phyloP scores from a whole-genome alignment of 2,888 invertebrate genomes.

The Entomobrya proxima region DNA sequence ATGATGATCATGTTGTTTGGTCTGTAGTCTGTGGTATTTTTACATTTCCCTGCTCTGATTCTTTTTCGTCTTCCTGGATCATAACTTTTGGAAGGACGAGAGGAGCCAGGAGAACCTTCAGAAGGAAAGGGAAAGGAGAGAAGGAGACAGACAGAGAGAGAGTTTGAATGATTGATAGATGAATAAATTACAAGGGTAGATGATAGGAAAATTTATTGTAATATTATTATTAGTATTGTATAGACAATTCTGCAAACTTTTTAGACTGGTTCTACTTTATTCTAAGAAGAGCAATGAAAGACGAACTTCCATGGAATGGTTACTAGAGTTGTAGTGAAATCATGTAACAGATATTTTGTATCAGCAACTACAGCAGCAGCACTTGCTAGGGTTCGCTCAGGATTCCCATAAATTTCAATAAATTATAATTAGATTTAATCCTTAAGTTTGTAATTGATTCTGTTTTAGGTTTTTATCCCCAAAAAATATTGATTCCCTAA shows the following conservation, averaged over 20 bases:
- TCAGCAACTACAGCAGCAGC: no score
- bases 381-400: slow-evolving; percentile 3
- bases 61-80: background rate
- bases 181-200: slow-evolving; percentile 30
- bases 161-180: slow-evolving; percentile 43
- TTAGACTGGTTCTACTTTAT: background rate
- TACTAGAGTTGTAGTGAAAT: background rate
- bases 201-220: background rate
- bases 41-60: slow-evolving; percentile 36
- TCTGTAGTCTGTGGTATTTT: slow-evolving; percentile 9
- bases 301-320: slow-evolving; percentile 3
- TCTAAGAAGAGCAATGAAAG: slow-evolving; percentile 21
- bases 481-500: no score
- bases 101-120: background rate
- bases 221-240: background rate
- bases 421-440: slow-evolving; percentile 10
- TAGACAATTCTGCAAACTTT: background rate
- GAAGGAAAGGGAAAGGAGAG: background rate
- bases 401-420: background rate
- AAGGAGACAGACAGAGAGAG: background rate
- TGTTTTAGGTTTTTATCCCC: background rate
- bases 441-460: background rate
- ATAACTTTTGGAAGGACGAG: slow-evolving; percentile 17
- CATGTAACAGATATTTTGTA: no score
- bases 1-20: background rate